Evolutionary conservation across 1,140 invertebrate genomes (phyloP).

Genomic region (Drosophila takahashii): DNA sequence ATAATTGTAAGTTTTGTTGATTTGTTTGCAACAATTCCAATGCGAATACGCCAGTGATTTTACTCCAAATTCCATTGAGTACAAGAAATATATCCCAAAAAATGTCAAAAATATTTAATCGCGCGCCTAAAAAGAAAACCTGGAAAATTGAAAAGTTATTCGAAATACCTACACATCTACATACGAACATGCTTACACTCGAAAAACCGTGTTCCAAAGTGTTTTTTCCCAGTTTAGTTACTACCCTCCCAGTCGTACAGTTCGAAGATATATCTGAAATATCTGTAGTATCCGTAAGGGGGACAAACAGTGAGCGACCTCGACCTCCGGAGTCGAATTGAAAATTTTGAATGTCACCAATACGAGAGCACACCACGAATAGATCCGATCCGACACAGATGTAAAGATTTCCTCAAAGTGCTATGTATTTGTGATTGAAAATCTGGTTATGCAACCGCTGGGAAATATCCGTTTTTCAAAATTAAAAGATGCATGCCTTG

Average conservation of each 20-base stretch:
- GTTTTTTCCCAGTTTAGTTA: slow-evolving; percentile 45
- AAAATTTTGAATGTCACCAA: slow-evolving; percentile 63
- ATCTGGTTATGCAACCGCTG: slow-evolving; percentile 53
- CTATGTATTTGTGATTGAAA: slow-evolving; percentile 51
- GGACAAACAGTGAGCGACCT: slow-evolving; percentile 46
- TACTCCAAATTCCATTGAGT: slow-evolving; percentile 35
- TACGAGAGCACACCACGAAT: slow-evolving; percentile 42
- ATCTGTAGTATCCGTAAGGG: slow-evolving; percentile 24
- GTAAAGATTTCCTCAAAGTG: slow-evolving; percentile 41
- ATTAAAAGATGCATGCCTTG: slow-evolving; percentile 7
- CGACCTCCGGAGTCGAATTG: slow-evolving; percentile 47
- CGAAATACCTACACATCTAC: slow-evolving; percentile 49
- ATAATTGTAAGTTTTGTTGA: slow-evolving; percentile 82
- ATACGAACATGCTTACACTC: slow-evolving; percentile 50
- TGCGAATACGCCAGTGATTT: slow-evolving; percentile 45
- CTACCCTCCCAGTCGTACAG: slow-evolving; percentile 9
- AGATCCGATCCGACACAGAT: slow-evolving; percentile 43
- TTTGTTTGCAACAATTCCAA: slow-evolving; percentile 71
- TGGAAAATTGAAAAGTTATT: slow-evolving; percentile 40
- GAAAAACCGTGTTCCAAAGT: slow-evolving; percentile 65
- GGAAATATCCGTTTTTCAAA: slow-evolving; percentile 26
- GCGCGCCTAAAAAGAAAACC: slow-evolving; percentile 36
- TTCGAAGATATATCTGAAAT: background rate
- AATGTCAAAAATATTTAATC: slow-evolving; percentile 41
- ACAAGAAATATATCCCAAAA: slow-evolving; percentile 26